Conservation (phyloP, 2,797 vertebrate species). For the Alcedo quadribrachys region DNA sequence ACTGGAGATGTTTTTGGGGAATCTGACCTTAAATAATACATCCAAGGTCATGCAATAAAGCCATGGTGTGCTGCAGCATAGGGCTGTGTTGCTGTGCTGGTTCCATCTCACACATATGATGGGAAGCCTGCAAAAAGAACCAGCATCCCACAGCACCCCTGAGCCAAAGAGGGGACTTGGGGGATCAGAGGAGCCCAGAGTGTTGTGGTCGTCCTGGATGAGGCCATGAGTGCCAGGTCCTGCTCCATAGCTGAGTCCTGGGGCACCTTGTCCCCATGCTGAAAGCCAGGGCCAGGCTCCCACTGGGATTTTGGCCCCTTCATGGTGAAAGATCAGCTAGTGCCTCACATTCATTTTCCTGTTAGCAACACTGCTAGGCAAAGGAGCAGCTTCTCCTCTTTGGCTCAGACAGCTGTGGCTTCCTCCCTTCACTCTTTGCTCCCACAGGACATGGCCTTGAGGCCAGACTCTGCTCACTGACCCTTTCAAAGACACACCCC, state of each 20-base stretch:
- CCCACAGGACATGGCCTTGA: fast-evolving
- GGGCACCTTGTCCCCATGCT: fast-evolving
- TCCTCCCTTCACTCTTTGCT: neutral
- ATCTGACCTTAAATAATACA: neutral
- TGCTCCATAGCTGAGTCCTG: neutral
- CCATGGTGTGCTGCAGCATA: fast-evolving
- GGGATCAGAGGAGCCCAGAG: neutral
- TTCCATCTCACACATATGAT: fast-evolving
- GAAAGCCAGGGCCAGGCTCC: neutral
- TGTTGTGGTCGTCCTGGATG: neutral
- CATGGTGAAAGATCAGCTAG: neutral
- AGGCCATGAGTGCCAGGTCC: fast-evolving
- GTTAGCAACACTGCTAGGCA: neutral
- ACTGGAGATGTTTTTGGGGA: neutral
- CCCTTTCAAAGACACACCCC: neutral
- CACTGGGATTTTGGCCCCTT: neutral
- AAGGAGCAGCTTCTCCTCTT: slow-evolving; percentile 14
- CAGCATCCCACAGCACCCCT: neutral
- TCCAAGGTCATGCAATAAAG: neutral
- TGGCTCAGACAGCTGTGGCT: neutral
- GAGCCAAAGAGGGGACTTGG: fast-evolving
- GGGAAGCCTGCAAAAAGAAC: neutral
- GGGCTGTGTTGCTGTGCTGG: neutral
- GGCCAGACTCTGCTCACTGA: neutral
- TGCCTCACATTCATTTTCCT: neutral